Conservation (phyloP, 2,797 vertebrate species). For the Hozukius guyotensis region DNA sequence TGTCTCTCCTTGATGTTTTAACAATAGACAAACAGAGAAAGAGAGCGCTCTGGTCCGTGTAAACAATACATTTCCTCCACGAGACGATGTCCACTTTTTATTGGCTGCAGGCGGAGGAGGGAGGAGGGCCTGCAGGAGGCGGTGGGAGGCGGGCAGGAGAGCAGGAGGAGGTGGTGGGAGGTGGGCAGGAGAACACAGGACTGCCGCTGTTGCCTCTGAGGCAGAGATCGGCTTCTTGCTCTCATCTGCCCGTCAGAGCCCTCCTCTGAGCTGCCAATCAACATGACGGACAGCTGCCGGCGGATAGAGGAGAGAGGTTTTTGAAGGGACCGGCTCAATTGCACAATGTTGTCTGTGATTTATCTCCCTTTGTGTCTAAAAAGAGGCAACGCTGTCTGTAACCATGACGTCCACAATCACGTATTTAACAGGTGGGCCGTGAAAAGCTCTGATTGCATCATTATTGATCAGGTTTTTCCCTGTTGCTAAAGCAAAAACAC, state of each 20-base stretch:
- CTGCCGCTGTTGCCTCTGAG: conserved; percentile 80
- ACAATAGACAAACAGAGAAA: conserved; percentile 17
- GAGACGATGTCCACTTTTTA: conserved; percentile 50
- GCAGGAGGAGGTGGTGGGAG: conserved; percentile 66
- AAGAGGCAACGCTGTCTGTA: not conserved
- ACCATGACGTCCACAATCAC: not conserved
- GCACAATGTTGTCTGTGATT: conserved; percentile 31
- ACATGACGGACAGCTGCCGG: conserved; percentile 65
- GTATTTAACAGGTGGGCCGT: conserved; percentile 1
- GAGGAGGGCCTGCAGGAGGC: conserved; percentile 49
- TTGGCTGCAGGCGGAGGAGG: conserved; percentile 53
- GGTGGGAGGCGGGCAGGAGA: conserved; percentile 51
- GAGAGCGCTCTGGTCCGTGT: conserved; percentile 1
- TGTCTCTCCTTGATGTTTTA: conserved; percentile 21
- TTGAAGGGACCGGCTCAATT: conserved; percentile 40
- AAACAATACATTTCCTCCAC: conserved; percentile 45
- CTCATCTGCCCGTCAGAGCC: conserved; percentile 79
- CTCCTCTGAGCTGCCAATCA: conserved; percentile 77
- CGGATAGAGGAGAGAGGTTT: conserved; percentile 48
- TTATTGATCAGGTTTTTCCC: not conserved
- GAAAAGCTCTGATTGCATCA: conserved; percentile 30
- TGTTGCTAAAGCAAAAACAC: not conserved
- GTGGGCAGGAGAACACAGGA: conserved; percentile 78
- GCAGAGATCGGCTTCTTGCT: conserved; percentile 76
- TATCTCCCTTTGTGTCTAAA: conserved; percentile 27